Evolutionary conservation across 1,140 invertebrate genomes (phyloP).

Genomic region (Globodera rostochiensis): DNA sequence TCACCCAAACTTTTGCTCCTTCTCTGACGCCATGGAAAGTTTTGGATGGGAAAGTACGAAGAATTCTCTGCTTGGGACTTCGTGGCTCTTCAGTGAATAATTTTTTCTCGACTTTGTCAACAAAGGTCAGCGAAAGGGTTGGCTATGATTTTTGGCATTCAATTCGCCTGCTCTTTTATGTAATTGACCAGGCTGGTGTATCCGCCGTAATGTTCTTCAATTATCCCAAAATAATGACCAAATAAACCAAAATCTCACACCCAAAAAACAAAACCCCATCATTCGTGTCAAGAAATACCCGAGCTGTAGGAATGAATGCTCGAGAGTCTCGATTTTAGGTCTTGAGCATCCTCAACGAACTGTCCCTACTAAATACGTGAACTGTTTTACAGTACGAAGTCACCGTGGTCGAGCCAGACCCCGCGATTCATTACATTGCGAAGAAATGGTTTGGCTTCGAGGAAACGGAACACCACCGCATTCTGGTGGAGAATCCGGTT

Average conservation of each 20-base stretch:
- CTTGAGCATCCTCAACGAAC: too few relatives aligned
- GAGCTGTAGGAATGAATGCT: too few relatives aligned
- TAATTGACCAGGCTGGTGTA: background rate
- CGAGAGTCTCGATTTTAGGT: too few relatives aligned
- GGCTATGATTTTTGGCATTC: too few relatives aligned
- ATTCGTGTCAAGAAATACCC: too few relatives aligned
- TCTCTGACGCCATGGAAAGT: constrained; percentile 14
- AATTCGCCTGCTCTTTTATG: background rate
- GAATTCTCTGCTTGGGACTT: constrained; percentile 22
- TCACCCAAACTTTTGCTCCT: constrained; percentile 25
- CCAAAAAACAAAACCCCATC: too few relatives aligned
- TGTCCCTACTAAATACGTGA: too few relatives aligned
- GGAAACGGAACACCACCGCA: constrained; percentile 14
- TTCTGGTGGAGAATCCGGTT: constrained; percentile 21
- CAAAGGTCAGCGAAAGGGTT: background rate
- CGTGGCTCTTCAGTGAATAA: constrained; percentile 21
- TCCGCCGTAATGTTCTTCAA: background rate
- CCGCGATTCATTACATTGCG: constrained; percentile 14
- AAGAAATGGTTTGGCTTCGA: constrained; percentile 26
- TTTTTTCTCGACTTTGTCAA: constrained; percentile 25
- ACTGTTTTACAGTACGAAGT: constrained; percentile 24
- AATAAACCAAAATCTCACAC: too few relatives aligned
- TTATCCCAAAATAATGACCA: too few relatives aligned
- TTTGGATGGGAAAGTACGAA: constrained; percentile 17
- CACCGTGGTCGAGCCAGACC: constrained; percentile 15